Conservation (phyloP, 1,140 invertebrate genomes). For the Cotesia vestalis region DNA sequence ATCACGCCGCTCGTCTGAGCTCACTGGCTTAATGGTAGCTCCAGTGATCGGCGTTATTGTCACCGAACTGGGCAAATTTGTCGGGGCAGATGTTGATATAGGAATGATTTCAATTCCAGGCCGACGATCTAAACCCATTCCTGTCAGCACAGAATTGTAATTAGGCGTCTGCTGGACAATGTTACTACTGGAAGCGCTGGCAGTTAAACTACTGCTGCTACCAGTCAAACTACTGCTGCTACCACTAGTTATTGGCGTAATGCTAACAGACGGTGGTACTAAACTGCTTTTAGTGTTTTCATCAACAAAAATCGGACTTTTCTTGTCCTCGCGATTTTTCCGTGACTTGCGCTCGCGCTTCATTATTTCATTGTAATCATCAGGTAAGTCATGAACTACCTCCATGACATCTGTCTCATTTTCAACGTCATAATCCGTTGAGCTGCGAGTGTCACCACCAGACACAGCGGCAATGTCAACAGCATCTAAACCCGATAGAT, state of each 20-base stretch:
- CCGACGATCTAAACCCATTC: conserved; percentile 72
- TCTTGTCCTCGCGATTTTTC: conserved; percentile 62
- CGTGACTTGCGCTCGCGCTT: conserved; percentile 61
- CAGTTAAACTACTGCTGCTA: too few species aligned
- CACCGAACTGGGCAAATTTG: conserved; percentile 78
- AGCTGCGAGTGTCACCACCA: conserved; percentile 62
- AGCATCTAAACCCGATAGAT: conserved; percentile 71
- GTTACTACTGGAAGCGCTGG: too few species aligned
- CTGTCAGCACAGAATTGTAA: conserved; percentile 72
- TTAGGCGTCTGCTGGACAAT: conserved; percentile 60
- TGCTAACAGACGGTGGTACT: conserved; percentile 79
- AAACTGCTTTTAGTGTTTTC: conserved; percentile 66
- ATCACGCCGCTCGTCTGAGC: conserved; percentile 71
- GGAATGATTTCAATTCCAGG: conserved; percentile 85
- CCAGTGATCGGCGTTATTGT: conserved; percentile 82
- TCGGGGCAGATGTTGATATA: conserved; percentile 70
- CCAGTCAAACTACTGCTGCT: neutral
- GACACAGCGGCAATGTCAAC: conserved; percentile 67
- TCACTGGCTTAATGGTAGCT: conserved; percentile 67
- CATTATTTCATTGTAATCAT: conserved; percentile 68
- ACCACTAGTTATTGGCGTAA: conserved; percentile 74
- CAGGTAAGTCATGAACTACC: conserved; percentile 64
- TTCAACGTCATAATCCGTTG: conserved; percentile 70
- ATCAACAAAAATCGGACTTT: conserved; percentile 68
- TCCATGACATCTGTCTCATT: conserved; percentile 65